Conservation (phyloP, 2,888 invertebrate genomes). For the Cataglyphis cursor region DNA sequence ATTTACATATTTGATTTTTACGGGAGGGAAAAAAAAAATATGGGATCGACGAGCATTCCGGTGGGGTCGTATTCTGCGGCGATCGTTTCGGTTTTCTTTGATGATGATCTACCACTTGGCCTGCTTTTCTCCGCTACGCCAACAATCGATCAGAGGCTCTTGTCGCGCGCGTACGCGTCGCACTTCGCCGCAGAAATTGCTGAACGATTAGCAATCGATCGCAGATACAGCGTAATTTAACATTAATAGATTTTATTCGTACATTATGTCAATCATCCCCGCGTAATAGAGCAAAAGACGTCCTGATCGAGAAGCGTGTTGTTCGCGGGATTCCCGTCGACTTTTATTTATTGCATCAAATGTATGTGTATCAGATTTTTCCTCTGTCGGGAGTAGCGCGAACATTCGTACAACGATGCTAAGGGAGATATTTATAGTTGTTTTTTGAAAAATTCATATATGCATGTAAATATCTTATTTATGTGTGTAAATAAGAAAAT, state of each 20-base stretch:
- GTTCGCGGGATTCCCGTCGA: background rate
- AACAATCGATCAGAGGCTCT: background rate
- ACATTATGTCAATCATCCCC: background rate
- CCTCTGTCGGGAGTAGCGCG: conserved; percentile 24
- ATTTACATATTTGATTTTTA: background rate
- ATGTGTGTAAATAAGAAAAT: background rate
- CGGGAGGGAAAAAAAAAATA: background rate
- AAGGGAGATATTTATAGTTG: conserved; percentile 16
- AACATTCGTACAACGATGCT: background rate
- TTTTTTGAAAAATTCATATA: background rate
- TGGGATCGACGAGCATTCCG: conserved; percentile 45
- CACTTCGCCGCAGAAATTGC: conserved; percentile 9
- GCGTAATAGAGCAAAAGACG: conserved; percentile 4
- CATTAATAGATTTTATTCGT: background rate
- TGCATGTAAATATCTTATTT: background rate
- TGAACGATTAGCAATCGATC: conserved; percentile 8
- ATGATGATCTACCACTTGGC: conserved; percentile 37
- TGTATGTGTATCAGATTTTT: conserved; percentile 7
- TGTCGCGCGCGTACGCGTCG: conserved; percentile 33
- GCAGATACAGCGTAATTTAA: conserved; percentile 5
- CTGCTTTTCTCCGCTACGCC: conserved; percentile 11
- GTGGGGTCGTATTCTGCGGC: conserved; percentile 46
- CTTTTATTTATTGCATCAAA: background rate
- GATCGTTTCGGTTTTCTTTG: conserved; percentile 51
- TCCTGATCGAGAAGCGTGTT: background rate